A percentile compares a stretch with the other conserved stretches of the same genome.
phyloP scores from a whole-genome alignment of 2,888 invertebrate species.

The Aphidoletes aphidimyza region DNA sequence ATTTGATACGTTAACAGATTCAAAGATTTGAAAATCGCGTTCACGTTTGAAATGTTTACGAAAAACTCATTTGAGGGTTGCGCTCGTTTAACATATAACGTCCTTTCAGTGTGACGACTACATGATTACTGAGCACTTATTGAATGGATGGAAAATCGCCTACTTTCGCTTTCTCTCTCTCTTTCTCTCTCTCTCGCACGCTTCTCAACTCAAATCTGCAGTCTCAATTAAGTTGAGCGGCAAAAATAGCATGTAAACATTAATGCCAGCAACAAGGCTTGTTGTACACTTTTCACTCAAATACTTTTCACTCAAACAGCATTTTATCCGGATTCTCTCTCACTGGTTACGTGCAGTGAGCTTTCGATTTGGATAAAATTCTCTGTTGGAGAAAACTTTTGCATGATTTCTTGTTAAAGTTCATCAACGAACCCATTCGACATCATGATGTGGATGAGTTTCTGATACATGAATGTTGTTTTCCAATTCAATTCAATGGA shows the following conservation, averaged over 20 bases:
- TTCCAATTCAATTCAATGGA: too few relatives aligned
- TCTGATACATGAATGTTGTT: neutral
- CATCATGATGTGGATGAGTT: too few relatives aligned
- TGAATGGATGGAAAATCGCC: neutral
- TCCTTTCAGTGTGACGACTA: conserved; percentile 7
- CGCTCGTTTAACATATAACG: neutral
- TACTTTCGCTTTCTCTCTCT: neutral
- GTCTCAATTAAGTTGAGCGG: neutral
- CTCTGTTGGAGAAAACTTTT: too few relatives aligned
- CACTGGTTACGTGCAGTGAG: neutral
- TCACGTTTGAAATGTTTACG: neutral
- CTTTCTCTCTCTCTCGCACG: too few relatives aligned
- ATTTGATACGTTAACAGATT: conserved; percentile 44
- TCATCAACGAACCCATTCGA: too few relatives aligned
- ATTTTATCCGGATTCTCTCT: neutral
- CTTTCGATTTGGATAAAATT: conserved; percentile 18
- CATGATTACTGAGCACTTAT: conserved; percentile 37
- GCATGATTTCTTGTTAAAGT: too few relatives aligned
- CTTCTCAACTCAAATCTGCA: neutral
- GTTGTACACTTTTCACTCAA: neutral
- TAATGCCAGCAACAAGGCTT: neutral
- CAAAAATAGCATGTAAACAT: neutral
- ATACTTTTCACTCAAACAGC: neutral
- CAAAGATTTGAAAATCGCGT: neutral
- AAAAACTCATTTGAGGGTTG: neutral